phyloP scores from a whole-genome alignment of 2,797 vertebrate genomes.

The Limosa lapponica region DNA sequence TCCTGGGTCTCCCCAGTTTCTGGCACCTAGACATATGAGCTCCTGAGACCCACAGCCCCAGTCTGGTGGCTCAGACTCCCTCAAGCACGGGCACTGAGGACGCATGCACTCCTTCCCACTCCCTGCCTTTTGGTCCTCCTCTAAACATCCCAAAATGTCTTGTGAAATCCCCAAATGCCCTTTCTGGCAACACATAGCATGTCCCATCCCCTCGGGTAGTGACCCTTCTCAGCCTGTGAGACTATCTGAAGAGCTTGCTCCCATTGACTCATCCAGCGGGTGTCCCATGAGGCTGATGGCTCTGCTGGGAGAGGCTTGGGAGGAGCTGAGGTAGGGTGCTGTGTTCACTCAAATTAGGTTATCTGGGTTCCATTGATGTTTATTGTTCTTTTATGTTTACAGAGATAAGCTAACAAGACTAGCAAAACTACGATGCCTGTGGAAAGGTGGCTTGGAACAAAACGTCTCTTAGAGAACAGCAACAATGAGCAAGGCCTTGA shows the following conservation, averaged over 20 bases:
- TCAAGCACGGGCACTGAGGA: background rate
- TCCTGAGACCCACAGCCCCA: background rate
- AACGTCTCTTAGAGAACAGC: background rate
- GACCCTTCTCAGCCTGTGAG: background rate
- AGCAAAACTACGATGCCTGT: background rate
- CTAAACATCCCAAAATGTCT: background rate
- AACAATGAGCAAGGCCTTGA: background rate
- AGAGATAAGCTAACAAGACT: background rate
- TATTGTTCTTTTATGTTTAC: background rate
- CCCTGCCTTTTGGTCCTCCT: background rate
- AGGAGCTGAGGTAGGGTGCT: background rate
- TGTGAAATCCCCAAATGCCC: background rate
- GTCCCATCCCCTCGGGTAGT: background rate
- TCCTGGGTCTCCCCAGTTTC: background rate
- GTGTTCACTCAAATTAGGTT: background rate
- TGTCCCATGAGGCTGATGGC: background rate
- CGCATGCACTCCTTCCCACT: background rate
- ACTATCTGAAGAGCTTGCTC: background rate
- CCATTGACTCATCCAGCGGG: background rate
- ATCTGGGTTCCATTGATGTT: background rate
- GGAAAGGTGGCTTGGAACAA: background rate
- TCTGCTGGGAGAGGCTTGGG: background rate
- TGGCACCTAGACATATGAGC: background rate
- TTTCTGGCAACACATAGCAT: background rate
- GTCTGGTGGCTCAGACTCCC: background rate